A percentile compares a stretch with the other conserved stretches of the same genome.
phyloP scores from a whole-genome alignment of 2,113 vertebrate genomes.

The Sardina pilchardus region DNA sequence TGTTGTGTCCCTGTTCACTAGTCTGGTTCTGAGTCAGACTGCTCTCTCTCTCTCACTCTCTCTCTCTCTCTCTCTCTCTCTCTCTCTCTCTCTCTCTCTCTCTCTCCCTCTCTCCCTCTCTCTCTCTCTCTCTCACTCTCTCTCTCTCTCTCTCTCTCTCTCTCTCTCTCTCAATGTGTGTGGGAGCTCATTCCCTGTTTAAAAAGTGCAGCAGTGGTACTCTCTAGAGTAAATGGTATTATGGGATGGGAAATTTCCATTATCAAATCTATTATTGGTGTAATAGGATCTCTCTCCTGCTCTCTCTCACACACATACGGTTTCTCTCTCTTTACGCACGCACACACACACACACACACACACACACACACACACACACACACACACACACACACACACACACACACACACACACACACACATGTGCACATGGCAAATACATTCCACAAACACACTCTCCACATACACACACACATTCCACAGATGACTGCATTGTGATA shows the following conservation, averaged over 20 bases:
- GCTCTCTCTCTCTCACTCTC: no score
- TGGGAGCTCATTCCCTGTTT: not conserved
- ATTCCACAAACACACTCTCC: not conserved
- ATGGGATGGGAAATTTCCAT: not conserved
- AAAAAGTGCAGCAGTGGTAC: not conserved
- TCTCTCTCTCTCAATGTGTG: slow-evolving; percentile 1
- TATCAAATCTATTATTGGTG: slow-evolving; percentile 2
- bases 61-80: no score
- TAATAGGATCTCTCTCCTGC: not conserved
- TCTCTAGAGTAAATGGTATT: slow-evolving; percentile 13
- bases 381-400: slow-evolving; percentile 22
- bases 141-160: not conserved
- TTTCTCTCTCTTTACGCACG: slow-evolving; percentile 6
- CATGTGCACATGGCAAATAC: slow-evolving; percentile 11
- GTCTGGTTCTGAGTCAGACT: no score
- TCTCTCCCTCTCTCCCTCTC: no score
- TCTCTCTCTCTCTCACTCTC: not conserved
- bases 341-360: slow-evolving; percentile 12
- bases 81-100: no score
- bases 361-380: slow-evolving; percentile 27
- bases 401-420: slow-evolving; percentile 17
- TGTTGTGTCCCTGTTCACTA: slow-evolving; percentile 12
- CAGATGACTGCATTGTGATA: slow-evolving; percentile 25
- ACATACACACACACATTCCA: not conserved
- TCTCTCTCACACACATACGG: slow-evolving; percentile 11